A percentile compares a stretch with the other conserved stretches of the same genome.
These are phyloP conservation scores for Drosophila mercatorum DNA, from an alignment of 2,888 invertebrate genomes.

Conservation along the genomic window DNA sequence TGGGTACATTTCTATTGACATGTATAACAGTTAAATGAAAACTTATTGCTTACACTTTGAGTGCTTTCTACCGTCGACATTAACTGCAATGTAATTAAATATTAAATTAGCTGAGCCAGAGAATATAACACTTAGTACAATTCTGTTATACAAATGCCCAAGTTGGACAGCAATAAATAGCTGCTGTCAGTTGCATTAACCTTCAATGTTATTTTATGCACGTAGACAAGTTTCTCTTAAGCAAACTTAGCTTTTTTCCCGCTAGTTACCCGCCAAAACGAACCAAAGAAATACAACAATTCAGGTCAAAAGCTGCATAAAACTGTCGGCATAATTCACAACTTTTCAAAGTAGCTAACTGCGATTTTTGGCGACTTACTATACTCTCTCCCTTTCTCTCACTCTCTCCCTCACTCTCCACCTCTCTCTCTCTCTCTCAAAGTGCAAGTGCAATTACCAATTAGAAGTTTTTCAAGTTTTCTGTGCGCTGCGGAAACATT, in stretches of 20 bases:
- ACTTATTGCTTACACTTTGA: no score
- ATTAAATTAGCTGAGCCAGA: neutral
- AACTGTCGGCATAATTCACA: slow-evolving; percentile 68
- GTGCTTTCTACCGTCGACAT: no score
- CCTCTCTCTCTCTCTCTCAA: neutral
- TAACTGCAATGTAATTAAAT: neutral
- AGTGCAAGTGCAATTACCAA: slow-evolving; percentile 72
- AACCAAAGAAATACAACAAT: slow-evolving; percentile 25
- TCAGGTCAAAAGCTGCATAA: slow-evolving; percentile 64
- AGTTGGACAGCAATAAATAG: neutral
- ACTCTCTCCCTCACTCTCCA: neutral
- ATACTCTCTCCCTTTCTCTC: slow-evolving; percentile 4
- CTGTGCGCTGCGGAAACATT: slow-evolving; percentile 54
- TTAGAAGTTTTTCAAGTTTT: slow-evolving; percentile 69
- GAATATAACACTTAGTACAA: neutral
- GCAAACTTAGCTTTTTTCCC: slow-evolving; percentile 12
- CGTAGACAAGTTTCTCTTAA: neutral
- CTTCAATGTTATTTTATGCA: slow-evolving; percentile 26
- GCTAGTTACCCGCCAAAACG: slow-evolving; percentile 8
- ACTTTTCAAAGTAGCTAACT: slow-evolving; percentile 46
- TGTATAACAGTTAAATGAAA: no score
- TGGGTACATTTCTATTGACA: no score
- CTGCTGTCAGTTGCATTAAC: slow-evolving; percentile 22
- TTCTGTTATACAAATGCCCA: neutral
- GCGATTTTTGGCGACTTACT: slow-evolving; percentile 42